These are phyloP conservation scores for Calameuta idolon DNA, from an alignment of 2,888 invertebrate species.

Conservation along the genomic window DNA sequence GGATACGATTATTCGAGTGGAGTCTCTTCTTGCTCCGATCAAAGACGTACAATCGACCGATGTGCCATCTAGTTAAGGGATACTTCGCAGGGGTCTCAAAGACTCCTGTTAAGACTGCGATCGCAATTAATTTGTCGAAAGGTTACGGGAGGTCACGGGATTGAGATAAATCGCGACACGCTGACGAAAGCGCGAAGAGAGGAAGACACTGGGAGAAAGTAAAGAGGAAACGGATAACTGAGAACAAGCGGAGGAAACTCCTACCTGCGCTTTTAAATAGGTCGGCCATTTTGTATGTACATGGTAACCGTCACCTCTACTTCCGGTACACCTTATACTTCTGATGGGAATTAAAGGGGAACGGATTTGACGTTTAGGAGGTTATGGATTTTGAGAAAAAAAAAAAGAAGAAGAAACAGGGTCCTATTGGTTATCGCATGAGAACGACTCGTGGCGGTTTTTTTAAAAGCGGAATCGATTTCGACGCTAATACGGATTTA, in stretches of 20 bases:
- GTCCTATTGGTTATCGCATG: background rate
- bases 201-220: background rate
- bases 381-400: background rate
- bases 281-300: background rate
- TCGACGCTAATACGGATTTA: background rate
- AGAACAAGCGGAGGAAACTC: background rate
- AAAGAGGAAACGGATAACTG: background rate
- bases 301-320: background rate
- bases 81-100: slow-evolving; percentile 35
- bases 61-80: slow-evolving; percentile 41
- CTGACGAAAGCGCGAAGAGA: background rate
- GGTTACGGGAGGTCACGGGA: background rate
- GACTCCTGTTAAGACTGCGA: slow-evolving; percentile 46
- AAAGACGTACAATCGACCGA: slow-evolving; percentile 54
- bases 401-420: background rate
- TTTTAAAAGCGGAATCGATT: background rate
- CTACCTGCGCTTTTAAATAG: background rate
- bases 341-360: background rate
- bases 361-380: background rate
- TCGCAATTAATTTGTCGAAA: slow-evolving; percentile 11
- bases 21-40: slow-evolving; percentile 49
- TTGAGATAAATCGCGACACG: background rate
- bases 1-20: slow-evolving; percentile 6
- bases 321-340: background rate
- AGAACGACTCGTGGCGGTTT: background rate